Conservation (phyloP, 2,888 invertebrate species). For the Eupithecia insigniata region DNA sequence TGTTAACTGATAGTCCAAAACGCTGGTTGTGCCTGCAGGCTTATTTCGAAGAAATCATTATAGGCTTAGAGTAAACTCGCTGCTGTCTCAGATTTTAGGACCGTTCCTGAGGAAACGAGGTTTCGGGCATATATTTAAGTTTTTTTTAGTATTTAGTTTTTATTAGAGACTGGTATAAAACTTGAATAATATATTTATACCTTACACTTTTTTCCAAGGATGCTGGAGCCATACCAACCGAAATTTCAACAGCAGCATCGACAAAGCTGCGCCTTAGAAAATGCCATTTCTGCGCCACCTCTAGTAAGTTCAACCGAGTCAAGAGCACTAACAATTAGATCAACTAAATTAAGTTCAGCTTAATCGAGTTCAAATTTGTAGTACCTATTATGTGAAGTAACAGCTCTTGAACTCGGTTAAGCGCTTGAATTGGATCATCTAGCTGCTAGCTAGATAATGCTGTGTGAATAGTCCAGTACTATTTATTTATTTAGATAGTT, state of each 20-base stretch:
- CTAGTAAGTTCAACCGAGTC: slow-evolving; percentile 64
- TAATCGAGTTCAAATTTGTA: too few species aligned
- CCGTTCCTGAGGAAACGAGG: too few species aligned
- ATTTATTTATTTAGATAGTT: too few species aligned
- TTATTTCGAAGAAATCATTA: neutral
- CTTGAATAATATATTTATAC: neutral
- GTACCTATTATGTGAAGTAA: too few species aligned
- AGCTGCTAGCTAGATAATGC: too few species aligned
- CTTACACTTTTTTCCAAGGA: slow-evolving; percentile 73
- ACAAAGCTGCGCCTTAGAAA: slow-evolving; percentile 89
- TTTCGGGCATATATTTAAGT: neutral
- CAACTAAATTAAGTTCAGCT: too few species aligned
- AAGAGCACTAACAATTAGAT: neutral
- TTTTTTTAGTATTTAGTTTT: too few species aligned
- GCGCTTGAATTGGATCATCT: too few species aligned
- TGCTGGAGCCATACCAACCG: slow-evolving; percentile 95
- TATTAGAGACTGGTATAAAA: neutral
- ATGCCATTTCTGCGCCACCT: slow-evolving; percentile 70
- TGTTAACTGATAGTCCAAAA: neutral
- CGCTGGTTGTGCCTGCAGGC: neutral
- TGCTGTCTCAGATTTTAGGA: too few species aligned
- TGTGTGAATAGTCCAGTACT: too few species aligned
- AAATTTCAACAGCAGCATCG: slow-evolving; percentile 94
- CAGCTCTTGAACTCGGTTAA: too few species aligned
- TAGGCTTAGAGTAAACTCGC: neutral